Conservation (phyloP, 1,140 invertebrate genomes). For the Phortica variegata region DNA sequence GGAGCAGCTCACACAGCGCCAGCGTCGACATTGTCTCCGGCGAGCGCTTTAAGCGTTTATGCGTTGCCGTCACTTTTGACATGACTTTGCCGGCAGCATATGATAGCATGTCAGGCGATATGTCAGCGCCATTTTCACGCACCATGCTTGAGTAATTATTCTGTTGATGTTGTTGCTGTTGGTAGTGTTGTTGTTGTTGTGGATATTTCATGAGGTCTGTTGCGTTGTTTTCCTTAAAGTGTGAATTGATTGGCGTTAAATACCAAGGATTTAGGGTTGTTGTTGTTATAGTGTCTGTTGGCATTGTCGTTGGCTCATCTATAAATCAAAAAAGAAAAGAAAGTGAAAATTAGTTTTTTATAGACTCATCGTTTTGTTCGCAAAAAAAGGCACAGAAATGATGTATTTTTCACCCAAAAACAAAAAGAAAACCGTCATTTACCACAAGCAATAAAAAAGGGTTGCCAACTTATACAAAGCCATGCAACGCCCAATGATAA, state of each 20-base stretch:
- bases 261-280: constrained; percentile 42
- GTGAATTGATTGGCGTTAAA: constrained; percentile 24
- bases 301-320: constrained; percentile 11
- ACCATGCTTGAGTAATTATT: background rate
- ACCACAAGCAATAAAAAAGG: constrained; percentile 15
- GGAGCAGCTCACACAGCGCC: constrained; percentile 12
- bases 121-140: background rate
- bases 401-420: constrained; percentile 2
- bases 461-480: too few species aligned
- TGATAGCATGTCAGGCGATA: constrained; percentile 13
- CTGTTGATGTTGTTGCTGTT: constrained; percentile 16
- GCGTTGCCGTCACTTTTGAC: background rate
- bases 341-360: constrained; percentile 41
- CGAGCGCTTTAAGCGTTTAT: background rate
- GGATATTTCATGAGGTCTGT: constrained; percentile 43
- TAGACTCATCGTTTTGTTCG: constrained; percentile 28
- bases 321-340: constrained; percentile 39
- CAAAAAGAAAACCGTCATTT: background rate
- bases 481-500: too few species aligned
- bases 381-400: constrained; percentile 27
- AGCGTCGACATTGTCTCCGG: background rate
- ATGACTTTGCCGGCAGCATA: constrained; percentile 5
- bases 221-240: constrained; percentile 14
- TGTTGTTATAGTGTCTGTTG: constrained; percentile 19
- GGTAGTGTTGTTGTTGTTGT: constrained; percentile 7